Evolutionary conservation across 2,888 invertebrate genomes (phyloP).

Genomic region (Drosophila helvetica): DNA sequence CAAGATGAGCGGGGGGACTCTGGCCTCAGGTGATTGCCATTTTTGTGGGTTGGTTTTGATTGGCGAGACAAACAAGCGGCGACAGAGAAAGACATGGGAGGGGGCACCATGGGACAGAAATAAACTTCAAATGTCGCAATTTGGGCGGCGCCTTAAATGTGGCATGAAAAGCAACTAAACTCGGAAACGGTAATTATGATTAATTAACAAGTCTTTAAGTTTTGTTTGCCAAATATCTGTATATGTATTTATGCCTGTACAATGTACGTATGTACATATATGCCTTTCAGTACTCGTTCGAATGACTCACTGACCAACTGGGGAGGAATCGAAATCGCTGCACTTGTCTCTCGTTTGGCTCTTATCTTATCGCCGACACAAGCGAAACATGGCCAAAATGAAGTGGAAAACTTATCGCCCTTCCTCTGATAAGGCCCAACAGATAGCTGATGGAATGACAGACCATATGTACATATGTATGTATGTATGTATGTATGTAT

Average conservation of each 20-base stretch:
- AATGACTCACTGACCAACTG: not conserved
- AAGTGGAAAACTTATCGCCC: slow-evolving; percentile 60
- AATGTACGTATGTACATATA: not conserved
- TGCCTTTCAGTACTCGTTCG: not conserved
- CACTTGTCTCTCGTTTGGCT: slow-evolving; percentile 27
- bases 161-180: slow-evolving; percentile 36
- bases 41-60: slow-evolving; percentile 21
- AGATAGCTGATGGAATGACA: slow-evolving; percentile 26
- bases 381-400: slow-evolving; percentile 59
- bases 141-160: slow-evolving; percentile 28
- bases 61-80: slow-evolving; percentile 15
- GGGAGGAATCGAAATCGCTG: slow-evolving; percentile 35
- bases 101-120: no score
- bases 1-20: slow-evolving; percentile 10
- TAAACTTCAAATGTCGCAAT: slow-evolving; percentile 43
- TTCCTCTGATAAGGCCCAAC: slow-evolving; percentile 14
- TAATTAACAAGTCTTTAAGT: slow-evolving; percentile 43
- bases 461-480: not conserved
- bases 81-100: not conserved
- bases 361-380: slow-evolving; percentile 58
- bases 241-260: not conserved
- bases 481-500: not conserved
- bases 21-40: slow-evolving; percentile 28
- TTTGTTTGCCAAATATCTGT: slow-evolving; percentile 17
- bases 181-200: slow-evolving; percentile 59